Conservation (phyloP, 2,797 vertebrate species). For the Propithecus deckenii region DNA sequence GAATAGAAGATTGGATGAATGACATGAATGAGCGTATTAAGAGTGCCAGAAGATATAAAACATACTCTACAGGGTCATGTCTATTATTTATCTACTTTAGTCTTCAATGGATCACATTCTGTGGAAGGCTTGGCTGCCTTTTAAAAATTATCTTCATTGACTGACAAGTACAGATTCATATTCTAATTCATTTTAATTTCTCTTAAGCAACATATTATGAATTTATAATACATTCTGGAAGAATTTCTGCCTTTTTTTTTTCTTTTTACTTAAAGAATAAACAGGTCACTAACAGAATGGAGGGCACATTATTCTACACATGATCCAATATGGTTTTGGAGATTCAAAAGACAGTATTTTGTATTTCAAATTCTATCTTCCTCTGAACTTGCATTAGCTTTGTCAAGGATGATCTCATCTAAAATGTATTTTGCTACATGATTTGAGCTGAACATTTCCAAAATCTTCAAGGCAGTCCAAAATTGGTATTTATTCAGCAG, state of each 20-base stretch:
- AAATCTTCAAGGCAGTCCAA: slow-evolving; percentile 41
- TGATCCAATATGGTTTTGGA: neutral
- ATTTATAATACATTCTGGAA: neutral
- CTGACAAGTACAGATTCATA: neutral
- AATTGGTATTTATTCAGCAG: slow-evolving; percentile 62
- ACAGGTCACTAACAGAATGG: neutral
- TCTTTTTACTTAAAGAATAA: neutral
- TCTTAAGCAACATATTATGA: neutral
- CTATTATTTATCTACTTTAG: neutral
- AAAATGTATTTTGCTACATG: slow-evolving; percentile 53
- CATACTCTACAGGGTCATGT: neutral
- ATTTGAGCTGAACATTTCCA: slow-evolving; percentile 54
- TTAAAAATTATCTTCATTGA: neutral
- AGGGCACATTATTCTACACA: neutral
- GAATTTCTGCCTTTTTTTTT: neutral
- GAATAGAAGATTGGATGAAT: neutral
- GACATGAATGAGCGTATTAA: neutral
- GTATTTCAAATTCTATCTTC: neutral
- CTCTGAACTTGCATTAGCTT: slow-evolving; percentile 26
- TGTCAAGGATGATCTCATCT: slow-evolving; percentile 26
- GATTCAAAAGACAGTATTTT: neutral
- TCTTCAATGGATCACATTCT: neutral
- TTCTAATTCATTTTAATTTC: neutral
- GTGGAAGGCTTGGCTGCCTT: neutral
- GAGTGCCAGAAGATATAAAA: neutral